phyloP scores from a whole-genome alignment of 2,888 invertebrate species.

The Apotomis capreana region DNA sequence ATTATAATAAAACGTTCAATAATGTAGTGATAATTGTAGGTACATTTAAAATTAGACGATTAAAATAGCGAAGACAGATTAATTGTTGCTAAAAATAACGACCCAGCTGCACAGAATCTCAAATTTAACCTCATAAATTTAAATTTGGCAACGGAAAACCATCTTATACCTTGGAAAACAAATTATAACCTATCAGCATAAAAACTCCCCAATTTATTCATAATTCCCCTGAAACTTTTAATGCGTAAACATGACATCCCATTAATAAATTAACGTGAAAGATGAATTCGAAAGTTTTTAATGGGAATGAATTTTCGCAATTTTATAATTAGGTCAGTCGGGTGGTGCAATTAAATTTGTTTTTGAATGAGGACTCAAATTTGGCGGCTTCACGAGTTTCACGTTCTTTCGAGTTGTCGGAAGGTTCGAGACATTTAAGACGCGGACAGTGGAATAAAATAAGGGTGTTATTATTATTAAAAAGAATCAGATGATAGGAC shows the following conservation, averaged over 20 bases:
- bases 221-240: slow-evolving; percentile 38
- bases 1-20: no score
- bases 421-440: slow-evolving; percentile 13
- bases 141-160: slow-evolving; percentile 22
- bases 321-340: slow-evolving; percentile 35
- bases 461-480: background rate
- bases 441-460: no score
- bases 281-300: slow-evolving; percentile 36
- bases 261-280: slow-evolving; percentile 38
- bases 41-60: background rate
- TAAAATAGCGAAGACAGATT: no score
- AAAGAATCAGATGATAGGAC: background rate
- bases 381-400: background rate
- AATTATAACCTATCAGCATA: slow-evolving; percentile 28
- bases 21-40: background rate
- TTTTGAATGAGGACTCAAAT: slow-evolving; percentile 7
- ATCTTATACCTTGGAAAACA: slow-evolving; percentile 10
- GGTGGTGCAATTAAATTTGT: slow-evolving; percentile 30
- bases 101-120: background rate
- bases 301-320: slow-evolving; percentile 32
- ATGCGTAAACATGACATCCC: slow-evolving; percentile 35
- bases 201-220: slow-evolving; percentile 27
- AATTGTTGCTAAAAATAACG: no score
- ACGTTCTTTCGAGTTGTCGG: background rate
- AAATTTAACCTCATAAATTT: slow-evolving; percentile 21